Evolutionary conservation across 2,888 invertebrate species (phyloP).

Genomic region (Geophilus truncorum): DNA sequence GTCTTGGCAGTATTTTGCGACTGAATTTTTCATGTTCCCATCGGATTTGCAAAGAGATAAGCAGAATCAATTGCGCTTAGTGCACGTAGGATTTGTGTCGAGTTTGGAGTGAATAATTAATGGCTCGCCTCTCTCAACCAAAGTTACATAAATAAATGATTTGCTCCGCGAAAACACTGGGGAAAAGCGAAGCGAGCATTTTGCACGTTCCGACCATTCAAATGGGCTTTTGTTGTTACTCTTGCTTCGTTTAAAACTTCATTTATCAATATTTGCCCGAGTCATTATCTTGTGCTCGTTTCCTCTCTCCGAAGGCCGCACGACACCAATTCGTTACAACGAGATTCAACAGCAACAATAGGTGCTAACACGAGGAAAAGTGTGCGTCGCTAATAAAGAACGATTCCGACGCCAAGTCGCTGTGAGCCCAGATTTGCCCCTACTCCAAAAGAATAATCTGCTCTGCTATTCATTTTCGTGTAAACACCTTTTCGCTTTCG

Average conservation of each 20-base stretch:
- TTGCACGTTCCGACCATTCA: conserved; percentile 3
- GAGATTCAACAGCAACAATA: not conserved
- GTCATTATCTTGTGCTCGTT: not conserved
- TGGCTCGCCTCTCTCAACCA: not conserved
- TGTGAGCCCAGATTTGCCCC: no score
- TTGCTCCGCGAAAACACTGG: not conserved
- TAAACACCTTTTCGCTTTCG: no score
- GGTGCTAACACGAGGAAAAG: no score
- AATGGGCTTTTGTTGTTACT: conserved; percentile 22
- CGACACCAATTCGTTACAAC: not conserved
- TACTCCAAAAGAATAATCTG: no score
- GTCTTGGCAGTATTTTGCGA: not conserved
- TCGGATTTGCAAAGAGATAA: not conserved
- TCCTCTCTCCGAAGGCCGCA: conserved; percentile 8
- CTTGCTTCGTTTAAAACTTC: conserved; percentile 7
- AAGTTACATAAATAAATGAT: conserved; percentile 25
- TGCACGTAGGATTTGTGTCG: conserved; percentile 15
- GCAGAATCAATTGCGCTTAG: conserved; percentile 18
- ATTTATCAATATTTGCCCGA: conserved; percentile 25
- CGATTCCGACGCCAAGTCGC: no score
- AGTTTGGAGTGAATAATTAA: conserved; percentile 23
- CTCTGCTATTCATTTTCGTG: no score
- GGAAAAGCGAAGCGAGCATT: not conserved
- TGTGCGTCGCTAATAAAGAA: no score
- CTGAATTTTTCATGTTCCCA: conserved; percentile 5